Evolutionary conservation across 2,797 vertebrate genomes (phyloP).

Genomic region (Centroberyx gerrardi): DNA sequence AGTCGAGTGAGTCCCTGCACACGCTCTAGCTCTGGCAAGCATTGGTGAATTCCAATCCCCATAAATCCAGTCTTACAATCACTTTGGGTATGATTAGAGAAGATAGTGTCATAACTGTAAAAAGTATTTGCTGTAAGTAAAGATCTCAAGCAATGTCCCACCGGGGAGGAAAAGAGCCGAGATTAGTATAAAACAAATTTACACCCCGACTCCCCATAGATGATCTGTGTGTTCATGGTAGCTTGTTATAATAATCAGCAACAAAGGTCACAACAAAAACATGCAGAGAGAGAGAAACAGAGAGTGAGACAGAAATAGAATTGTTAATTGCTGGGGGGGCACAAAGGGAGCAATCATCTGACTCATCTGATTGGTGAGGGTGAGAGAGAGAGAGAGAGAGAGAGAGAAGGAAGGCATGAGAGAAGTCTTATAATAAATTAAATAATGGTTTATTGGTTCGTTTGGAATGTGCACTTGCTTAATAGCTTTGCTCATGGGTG

Average conservation of each 20-base stretch:
- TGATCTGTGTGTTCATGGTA: neutral
- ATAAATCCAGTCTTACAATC: neutral
- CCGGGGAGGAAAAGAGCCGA: neutral
- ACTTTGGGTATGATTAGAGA: slow-evolving; percentile 2
- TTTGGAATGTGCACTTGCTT: slow-evolving; percentile 7
- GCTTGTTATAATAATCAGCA: neutral
- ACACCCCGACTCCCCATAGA: neutral
- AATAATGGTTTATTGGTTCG: neutral
- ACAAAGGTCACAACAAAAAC: slow-evolving; percentile 13
- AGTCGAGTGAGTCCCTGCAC: neutral
- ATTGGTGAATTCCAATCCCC: neutral
- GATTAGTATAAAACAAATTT: neutral
- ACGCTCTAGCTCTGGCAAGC: neutral
- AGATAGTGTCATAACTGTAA: neutral
- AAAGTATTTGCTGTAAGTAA: neutral
- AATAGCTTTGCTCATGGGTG: slow-evolving; percentile 43
- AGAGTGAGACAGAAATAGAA: neutral
- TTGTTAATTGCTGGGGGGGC: neutral
- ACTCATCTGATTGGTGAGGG: slow-evolving; percentile 1
- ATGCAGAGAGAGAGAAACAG: neutral
- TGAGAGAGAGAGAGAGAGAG: slow-evolving; percentile 3
- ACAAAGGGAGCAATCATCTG: neutral
- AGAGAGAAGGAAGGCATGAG: neutral
- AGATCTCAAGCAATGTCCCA: neutral
- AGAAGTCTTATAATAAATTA: neutral